Conservation (phyloP, 2,797 vertebrate species). For the Syngnathus acus region DNA sequence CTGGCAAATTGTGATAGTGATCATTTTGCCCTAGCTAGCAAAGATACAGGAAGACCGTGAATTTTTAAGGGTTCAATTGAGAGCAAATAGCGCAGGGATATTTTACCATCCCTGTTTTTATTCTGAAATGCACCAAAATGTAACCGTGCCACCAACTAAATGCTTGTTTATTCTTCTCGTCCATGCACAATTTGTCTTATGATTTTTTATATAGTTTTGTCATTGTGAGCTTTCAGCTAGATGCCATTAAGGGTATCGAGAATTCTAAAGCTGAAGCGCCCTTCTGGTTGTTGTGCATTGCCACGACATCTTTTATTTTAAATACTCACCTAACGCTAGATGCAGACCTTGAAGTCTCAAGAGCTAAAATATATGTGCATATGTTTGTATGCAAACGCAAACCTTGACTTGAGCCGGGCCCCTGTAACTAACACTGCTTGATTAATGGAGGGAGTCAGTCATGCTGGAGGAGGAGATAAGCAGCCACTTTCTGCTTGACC, state of each 20-base stretch:
- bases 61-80: not conserved
- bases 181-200: not conserved
- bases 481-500: conserved; percentile 55
- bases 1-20: too few relatives aligned
- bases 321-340: conserved; percentile 9
- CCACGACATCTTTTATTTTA: conserved; percentile 7
- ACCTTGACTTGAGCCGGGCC: conserved; percentile 45
- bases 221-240: not conserved
- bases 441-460: conserved; percentile 58
- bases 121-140: not conserved
- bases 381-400: conserved; percentile 57
- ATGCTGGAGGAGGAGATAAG: conserved; percentile 63
- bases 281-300: conserved; percentile 1
- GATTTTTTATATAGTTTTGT: not conserved
- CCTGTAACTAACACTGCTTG: conserved; percentile 58
- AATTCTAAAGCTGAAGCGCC: not conserved
- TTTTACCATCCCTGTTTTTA: not conserved
- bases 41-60: too few relatives aligned
- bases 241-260: conserved; percentile 4
- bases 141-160: too few relatives aligned
- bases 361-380: conserved; percentile 55
- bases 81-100: not conserved
- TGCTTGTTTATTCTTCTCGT: not conserved
- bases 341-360: conserved; percentile 44
- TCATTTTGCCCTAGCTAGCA: too few relatives aligned